phyloP scores from a whole-genome alignment of 1,140 invertebrate genomes.

The Drosophila saltans region DNA sequence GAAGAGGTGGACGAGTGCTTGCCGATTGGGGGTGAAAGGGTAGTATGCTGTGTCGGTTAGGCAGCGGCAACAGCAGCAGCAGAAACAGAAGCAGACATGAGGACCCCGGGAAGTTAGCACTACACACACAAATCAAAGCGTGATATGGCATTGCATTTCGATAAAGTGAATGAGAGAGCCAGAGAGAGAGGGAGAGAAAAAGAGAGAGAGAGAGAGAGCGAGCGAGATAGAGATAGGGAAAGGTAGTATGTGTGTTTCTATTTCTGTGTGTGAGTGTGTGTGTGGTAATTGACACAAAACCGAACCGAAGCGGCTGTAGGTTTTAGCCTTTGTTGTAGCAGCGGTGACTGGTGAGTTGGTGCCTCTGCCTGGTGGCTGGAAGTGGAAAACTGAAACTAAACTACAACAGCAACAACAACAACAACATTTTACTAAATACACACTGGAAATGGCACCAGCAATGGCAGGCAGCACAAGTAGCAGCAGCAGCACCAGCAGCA shows the following conservation, averaged over 20 bases:
- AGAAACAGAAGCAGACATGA: not conserved
- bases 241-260: not conserved
- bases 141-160: constrained; percentile 27
- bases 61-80: not conserved
- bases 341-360: constrained; percentile 35
- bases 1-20: not conserved
- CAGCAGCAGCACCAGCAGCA: not conserved
- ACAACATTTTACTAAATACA: constrained; percentile 76
- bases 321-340: constrained; percentile 42
- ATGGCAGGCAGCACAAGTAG: constrained; percentile 6
- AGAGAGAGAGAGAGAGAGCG: not conserved
- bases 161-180: not conserved
- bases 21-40: not conserved
- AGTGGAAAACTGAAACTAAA: constrained; percentile 64
- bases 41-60: not conserved
- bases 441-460: constrained; percentile 68
- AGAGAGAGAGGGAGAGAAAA: not conserved
- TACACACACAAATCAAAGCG: constrained; percentile 19
- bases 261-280: constrained; percentile 15
- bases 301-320: constrained; percentile 41
- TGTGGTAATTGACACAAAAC: constrained; percentile 57
- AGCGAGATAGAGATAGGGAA: not conserved
- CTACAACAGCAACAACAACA: constrained; percentile 58
- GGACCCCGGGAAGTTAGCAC: constrained; percentile 20
- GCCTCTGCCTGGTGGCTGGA: constrained; percentile 44